Evolutionary conservation across 2,888 invertebrate genomes (phyloP), one percentile per base, ranked within the genome.

Genomic region (Drosophila antonietae): DNA sequence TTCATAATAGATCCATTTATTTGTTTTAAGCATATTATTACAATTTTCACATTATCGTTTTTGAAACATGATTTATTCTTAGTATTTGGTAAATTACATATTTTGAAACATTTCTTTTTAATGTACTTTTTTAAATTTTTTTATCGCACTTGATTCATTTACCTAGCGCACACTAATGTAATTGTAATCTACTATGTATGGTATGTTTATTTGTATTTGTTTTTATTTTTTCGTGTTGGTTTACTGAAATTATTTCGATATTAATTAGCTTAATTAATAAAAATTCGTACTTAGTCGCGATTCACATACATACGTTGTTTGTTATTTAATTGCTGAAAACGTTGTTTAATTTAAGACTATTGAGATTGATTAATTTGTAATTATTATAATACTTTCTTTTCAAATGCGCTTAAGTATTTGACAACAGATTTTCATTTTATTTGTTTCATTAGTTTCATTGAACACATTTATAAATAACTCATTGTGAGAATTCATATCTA

Each of bases 241-340:
- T 80, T 81, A 58, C 64, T 78, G 72, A 87, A 87, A 81, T 81
- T 60, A 71, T 57, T 75, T 68, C 61, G 69, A 80, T 83, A 73
- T 68, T 69, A 86, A 80, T 78, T 83, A 81, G 75, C 89, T 89
- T 87, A 89, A 76, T 88, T 87, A 85, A 87, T 88, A 88, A 88
- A 86, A 86, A 86, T 86, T 86, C 89, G 87, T 86, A 86, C 81
- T 86, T 81, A 89, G 84, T 87, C 81, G 77, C 77, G 77, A 88
- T 80, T 61, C 68, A 79, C 68, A 68, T 63, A 70, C 70, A 73
- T 87, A 78, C 73, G 71, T 80, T 78, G 68, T 75, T 75, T 72
- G 68, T 74, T 63, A 65, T 77, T 77, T 66, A 82, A 74, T 82
- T 82, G 71, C 61, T 73, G 79, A 68, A 88, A 84, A 78, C 65